phyloP scores from a whole-genome alignment of 1,140 invertebrate genomes.

The Ephestia elutella region DNA sequence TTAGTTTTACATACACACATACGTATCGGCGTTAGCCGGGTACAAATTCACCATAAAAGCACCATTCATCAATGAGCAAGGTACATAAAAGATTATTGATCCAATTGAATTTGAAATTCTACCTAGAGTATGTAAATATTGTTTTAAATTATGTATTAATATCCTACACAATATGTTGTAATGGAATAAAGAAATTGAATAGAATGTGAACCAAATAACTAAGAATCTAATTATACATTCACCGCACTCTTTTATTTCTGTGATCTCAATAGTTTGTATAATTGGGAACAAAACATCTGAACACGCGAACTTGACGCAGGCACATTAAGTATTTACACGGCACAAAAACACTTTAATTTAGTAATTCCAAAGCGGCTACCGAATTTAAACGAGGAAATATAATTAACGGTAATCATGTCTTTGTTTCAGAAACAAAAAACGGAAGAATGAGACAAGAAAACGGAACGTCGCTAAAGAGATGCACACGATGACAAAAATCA shows the following conservation, averaged over 20 bases:
- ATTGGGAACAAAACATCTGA: constrained; percentile 34
- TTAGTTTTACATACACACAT: too few species aligned
- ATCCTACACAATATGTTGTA: too few species aligned
- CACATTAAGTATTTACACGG: constrained; percentile 33
- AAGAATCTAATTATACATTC: too few species aligned
- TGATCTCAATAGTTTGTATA: neutral
- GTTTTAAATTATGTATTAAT: too few species aligned
- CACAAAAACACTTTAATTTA: constrained; percentile 34
- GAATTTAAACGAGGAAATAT: constrained; percentile 31
- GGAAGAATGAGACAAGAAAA: constrained; percentile 33
- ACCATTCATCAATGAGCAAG: too few species aligned
- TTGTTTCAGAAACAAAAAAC: constrained; percentile 52
- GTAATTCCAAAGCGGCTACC: constrained; percentile 36
- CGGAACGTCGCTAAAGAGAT: constrained; percentile 14
- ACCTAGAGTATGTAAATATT: too few species aligned
- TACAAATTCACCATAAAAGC: too few species aligned
- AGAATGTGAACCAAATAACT: too few species aligned
- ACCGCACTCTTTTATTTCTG: neutral
- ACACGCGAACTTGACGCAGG: constrained; percentile 41
- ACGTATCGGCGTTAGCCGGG: too few species aligned
- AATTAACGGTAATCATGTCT: constrained; percentile 35
- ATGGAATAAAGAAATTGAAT: too few species aligned
- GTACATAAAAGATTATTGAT: too few species aligned
- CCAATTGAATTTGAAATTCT: too few species aligned
- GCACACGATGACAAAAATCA: constrained; percentile 31